Base-by-base conservation (phyloP, 2,797 vertebrate species). In the Oophaga sylvatica region DNA sequence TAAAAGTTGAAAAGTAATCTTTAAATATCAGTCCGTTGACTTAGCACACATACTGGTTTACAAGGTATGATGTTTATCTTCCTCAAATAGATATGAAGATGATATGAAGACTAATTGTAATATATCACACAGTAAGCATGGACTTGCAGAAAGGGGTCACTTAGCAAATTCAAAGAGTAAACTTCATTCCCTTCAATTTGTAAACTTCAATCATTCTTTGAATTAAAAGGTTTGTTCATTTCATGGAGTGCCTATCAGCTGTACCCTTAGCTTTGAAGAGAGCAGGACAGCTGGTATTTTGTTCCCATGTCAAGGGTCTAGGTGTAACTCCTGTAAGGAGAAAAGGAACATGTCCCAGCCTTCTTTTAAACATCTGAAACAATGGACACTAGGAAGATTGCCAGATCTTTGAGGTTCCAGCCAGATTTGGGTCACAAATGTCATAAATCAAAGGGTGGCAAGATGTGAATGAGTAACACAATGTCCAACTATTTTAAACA, bases 161-260 rank as follows among this genome's bases (percentile, higher is more conserved):
- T 78, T 12, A 45, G 88, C 35, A 86, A 89, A 92, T 16, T 13
- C 59, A 79, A 89, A 90, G 89, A 91, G 80, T 81, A 78, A 29
- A 12, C 11, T 41, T 57, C 15, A 13, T 60, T 89, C 84, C 5
- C 29, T 68, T 16, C 67, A 31, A 7, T 68, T 6, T 80, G 67
- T 89, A 26, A 86, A 67, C 26, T 87, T 5, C 35, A 87, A 48
- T n/a, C 41, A 63, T n/a, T 87, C 1, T 83, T 31, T 85, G 81
- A 87, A 68, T 67, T 87, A 77, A 90, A 92, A 89, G 31, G 48
- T 90, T 90, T 91, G 76, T 91, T 88, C 0, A 12, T 86, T 35
- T 91, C 22, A n/a, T 26, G 3, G 11, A 68, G 67, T 90, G 59
- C 81, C 73, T 56, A 16, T 57, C 0, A 20, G 82, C 63, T 29